Base-by-base conservation (phyloP, 2,113 vertebrate genomes). In the Syrrhaptes paradoxus region DNA sequence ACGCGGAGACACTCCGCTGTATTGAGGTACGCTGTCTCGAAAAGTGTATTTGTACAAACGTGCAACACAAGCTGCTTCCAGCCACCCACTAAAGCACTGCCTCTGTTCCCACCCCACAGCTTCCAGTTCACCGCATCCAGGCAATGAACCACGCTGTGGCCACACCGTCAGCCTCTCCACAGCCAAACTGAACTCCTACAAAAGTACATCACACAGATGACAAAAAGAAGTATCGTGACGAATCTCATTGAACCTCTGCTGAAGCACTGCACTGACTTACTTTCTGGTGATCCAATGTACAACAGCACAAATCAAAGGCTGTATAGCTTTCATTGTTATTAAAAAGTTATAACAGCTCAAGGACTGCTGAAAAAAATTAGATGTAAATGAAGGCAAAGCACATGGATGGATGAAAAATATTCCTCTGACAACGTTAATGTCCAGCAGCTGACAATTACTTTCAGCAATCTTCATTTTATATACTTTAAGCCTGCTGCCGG, bases 381-480 rank as follows among this genome's bases (percentile, higher is more conserved):
- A 94, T 61, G 45, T 75, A 81, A 92, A 84, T 43, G 68, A 84
- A 80, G 45, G 32, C 29, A 93, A 91, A 90, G 65, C 43, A 25
- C 41, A 22, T 12, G 34, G 29, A 70, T 8, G 24, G 78, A 66
- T 81, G 38, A 91, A 89, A 85, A 86, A 90, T 86, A 73, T 48
- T 94, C 83, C 70, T 89, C 76, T 78, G 65, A 74, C 65, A 90
- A 92, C 15, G 41, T 48, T 76, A 46, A 73, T 31, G 80, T 74
- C 73, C 88, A 92, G 41, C 31, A 84, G 67, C 73, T 85, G 73
- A 94, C 83, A 90, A 95, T 87, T 90, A 93, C 66, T 49, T 82
- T 82, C 5, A 5, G 28, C 76, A 52, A 73, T 75, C 61, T 85
- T 61, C 16, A 80, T 68, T 89, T 82, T 26, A 81, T n/a, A 54